Evolutionary conservation across 2,113 vertebrate genomes (phyloP).

Genomic region (Colossoma macropomum): DNA sequence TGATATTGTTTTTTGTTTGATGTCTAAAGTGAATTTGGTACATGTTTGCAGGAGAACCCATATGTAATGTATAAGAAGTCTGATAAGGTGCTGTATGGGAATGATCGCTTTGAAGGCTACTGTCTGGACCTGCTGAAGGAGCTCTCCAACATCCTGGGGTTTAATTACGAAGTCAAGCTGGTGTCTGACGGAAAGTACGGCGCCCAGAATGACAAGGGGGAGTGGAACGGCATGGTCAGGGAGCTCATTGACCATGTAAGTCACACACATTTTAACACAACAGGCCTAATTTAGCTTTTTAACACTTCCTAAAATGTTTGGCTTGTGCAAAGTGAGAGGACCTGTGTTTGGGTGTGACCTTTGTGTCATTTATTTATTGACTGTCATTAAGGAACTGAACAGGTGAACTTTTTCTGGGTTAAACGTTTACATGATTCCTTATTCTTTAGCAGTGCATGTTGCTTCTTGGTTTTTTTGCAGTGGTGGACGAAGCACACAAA

Average conservation of each 20-base stretch:
- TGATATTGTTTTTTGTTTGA: neutral
- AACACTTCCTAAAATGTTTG: neutral
- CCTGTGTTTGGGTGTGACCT: neutral
- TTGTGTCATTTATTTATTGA: too few species aligned
- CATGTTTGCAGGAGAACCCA: constrained; percentile 87
- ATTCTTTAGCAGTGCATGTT: too few species aligned
- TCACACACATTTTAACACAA: neutral
- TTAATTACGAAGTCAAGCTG: constrained; percentile 93
- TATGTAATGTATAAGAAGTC: constrained; percentile 98
- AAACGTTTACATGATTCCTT: too few species aligned
- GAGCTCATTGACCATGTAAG: constrained; percentile 98
- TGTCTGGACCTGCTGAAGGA: constrained; percentile 96
- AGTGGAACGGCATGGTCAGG: constrained; percentile 99
- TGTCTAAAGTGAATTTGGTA: constrained; percentile 23
- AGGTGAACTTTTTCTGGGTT: too few species aligned
- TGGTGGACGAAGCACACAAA: too few species aligned
- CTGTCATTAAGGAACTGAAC: too few species aligned
- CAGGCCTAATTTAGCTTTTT: neutral
- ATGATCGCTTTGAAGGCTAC: constrained; percentile 96
- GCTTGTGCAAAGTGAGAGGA: neutral
- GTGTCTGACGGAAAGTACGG: constrained; percentile 97
- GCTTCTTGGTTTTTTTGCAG: too few species aligned
- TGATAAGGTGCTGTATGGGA: constrained; percentile 92
- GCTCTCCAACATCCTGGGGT: constrained; percentile 94
- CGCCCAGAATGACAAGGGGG: constrained; percentile 96